These are phyloP conservation scores for Cephus spinipes DNA, from an alignment of 2,888 invertebrate genomes.

Conservation along the genomic window DNA sequence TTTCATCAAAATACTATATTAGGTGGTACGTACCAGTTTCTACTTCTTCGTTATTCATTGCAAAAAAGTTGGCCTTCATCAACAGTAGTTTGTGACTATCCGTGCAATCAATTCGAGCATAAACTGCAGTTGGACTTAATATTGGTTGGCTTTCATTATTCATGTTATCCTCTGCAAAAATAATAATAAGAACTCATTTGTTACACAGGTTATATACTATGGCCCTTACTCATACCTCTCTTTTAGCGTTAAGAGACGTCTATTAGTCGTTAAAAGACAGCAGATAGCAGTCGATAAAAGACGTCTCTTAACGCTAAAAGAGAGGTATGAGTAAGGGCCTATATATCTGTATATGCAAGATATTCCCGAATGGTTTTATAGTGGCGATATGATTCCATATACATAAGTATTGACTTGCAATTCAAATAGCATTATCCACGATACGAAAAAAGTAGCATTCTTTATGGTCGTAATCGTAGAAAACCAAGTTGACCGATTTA, in stretches of 20 bases:
- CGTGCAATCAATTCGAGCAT: constrained; percentile 74
- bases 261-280: too few relatives aligned
- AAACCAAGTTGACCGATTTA: too few relatives aligned
- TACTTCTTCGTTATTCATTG: constrained; percentile 58
- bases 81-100: constrained; percentile 80
- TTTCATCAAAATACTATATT: not conserved
- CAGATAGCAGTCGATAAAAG: too few relatives aligned
- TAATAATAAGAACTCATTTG: not conserved
- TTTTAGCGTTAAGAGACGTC: too few relatives aligned
- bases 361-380: not conserved
- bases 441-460: too few relatives aligned
- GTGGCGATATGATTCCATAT: not conserved
- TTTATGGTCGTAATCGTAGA: too few relatives aligned
- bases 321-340: too few relatives aligned
- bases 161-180: constrained; percentile 39
- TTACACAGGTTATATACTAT: not conserved
- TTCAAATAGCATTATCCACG: too few relatives aligned
- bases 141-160: constrained; percentile 54
- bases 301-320: too few relatives aligned
- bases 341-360: not conserved
- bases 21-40: not conserved
- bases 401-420: too few relatives aligned
- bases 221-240: too few relatives aligned
- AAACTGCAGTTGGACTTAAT: constrained; percentile 73
- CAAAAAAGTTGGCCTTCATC: constrained; percentile 86